These are phyloP conservation scores for Euzophera pinguis DNA, from an alignment of 2,888 invertebrate genomes.

Conservation along the genomic window DNA sequence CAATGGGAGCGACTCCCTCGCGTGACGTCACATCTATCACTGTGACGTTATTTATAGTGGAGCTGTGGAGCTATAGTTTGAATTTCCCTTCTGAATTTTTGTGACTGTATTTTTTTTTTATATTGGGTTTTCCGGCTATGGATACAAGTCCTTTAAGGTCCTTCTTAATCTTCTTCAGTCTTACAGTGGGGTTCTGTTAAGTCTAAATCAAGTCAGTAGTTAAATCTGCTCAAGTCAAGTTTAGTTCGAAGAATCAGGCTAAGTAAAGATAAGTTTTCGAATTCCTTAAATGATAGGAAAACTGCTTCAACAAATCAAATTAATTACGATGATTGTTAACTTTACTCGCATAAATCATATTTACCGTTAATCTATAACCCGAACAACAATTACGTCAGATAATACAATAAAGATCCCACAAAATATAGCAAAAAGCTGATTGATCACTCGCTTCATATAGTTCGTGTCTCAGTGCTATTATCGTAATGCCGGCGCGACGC, in stretches of 20 bases:
- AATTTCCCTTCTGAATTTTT: neutral
- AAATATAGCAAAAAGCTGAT: slow-evolving; percentile 55
- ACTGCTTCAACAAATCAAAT: neutral
- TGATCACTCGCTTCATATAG: slow-evolving; percentile 57
- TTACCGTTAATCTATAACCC: neutral
- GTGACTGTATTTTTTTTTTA: neutral
- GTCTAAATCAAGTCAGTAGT: too few species aligned
- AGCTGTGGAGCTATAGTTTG: neutral
- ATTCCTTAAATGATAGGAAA: too few species aligned
- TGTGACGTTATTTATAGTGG: slow-evolving; percentile 1
- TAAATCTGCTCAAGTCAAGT: too few species aligned
- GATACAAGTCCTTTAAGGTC: too few species aligned
- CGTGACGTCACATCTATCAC: slow-evolving; percentile 10
- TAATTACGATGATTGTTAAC: neutral
- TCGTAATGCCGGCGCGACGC: slow-evolving; percentile 71
- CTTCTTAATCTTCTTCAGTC: too few species aligned
- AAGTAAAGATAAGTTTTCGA: too few species aligned
- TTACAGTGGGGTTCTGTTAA: too few species aligned
- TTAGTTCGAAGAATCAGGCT: too few species aligned
- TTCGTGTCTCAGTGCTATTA: slow-evolving; percentile 72
- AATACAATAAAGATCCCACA: slow-evolving; percentile 11
- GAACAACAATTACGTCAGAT: neutral
- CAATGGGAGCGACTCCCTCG: slow-evolving; percentile 5
- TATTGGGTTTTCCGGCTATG: too few species aligned
- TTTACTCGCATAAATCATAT: neutral